Evolutionary conservation across 2,888 invertebrate species (phyloP).

Genomic region (Thumatha senex): DNA sequence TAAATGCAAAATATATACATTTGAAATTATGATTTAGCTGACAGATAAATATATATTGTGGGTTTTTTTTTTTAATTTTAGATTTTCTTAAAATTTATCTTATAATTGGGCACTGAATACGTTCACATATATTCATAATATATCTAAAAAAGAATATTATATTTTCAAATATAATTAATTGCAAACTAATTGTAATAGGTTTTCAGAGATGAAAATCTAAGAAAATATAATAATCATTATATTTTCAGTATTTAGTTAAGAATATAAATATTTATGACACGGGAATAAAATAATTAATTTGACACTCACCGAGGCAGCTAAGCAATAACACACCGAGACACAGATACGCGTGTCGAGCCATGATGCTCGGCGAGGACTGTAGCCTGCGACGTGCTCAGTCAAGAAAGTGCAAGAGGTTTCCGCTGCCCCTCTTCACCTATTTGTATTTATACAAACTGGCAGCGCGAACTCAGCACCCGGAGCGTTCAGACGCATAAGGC

Average conservation of each 20-base stretch:
- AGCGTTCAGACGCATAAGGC: slow-evolving; percentile 55
- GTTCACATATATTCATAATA: no score
- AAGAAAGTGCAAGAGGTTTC: slow-evolving; percentile 80
- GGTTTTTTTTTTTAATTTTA: no score
- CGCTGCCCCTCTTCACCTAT: slow-evolving; percentile 81
- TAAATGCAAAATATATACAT: no score
- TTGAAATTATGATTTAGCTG: no score
- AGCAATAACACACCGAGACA: slow-evolving; percentile 76
- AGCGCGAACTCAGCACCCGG: slow-evolving; percentile 55
- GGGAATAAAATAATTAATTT: slow-evolving; percentile 8
- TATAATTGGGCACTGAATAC: no score
- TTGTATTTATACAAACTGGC: slow-evolving; percentile 81
- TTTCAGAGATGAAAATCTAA: neutral
- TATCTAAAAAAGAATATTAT: neutral
- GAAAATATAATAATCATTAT: neutral
- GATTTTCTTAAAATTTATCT: no score
- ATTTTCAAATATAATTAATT: neutral
- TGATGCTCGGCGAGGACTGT: slow-evolving; percentile 80
- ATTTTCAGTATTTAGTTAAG: neutral
- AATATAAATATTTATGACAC: neutral
- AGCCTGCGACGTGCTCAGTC: slow-evolving; percentile 66
- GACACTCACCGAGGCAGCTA: slow-evolving; percentile 77
- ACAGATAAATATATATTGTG: no score
- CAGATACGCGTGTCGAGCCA: slow-evolving; percentile 82
- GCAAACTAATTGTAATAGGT: no score